These are phyloP conservation scores for Pyrrhosoma nymphula DNA, from an alignment of 2,888 invertebrate genomes.

Conservation along the genomic window DNA sequence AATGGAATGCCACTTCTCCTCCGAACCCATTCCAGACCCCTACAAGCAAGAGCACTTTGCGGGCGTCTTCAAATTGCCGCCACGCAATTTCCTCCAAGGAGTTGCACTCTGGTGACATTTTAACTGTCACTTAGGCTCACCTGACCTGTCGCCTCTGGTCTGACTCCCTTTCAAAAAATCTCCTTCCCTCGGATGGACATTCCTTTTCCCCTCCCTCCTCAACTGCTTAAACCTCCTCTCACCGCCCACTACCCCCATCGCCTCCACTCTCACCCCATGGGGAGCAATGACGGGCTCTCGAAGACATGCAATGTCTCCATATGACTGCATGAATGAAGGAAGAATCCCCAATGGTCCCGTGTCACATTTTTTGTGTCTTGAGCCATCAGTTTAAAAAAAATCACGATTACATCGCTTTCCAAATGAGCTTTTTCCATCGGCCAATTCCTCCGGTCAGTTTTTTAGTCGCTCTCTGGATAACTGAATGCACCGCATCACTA, in stretches of 20 bases:
- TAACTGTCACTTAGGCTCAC: background rate
- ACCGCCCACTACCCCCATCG: background rate
- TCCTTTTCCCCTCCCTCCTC: background rate
- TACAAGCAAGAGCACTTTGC: background rate
- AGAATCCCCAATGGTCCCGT: background rate
- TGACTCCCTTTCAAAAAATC: background rate
- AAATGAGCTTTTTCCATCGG: no score
- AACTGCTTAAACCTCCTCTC: no score
- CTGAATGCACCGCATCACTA: no score
- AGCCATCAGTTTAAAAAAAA: no score
- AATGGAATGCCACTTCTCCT: background rate
- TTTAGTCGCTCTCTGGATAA: background rate
- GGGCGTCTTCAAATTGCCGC: background rate
- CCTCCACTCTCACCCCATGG: background rate
- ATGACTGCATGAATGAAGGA: background rate
- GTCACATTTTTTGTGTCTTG: no score
- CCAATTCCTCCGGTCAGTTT: no score
- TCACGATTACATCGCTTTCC: no score
- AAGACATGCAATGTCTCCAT: background rate
- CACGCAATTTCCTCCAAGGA: background rate
- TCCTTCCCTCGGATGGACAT: background rate
- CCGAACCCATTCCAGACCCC: background rate
- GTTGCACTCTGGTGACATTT: slow-evolving; percentile 1
- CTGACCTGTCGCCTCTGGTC: background rate
- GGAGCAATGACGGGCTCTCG: background rate